A percentile compares a stretch with the other conserved stretches of the same genome.
Conservation (phyloP, 2,888 invertebrate genomes). For the Polietes domitor region DNA sequence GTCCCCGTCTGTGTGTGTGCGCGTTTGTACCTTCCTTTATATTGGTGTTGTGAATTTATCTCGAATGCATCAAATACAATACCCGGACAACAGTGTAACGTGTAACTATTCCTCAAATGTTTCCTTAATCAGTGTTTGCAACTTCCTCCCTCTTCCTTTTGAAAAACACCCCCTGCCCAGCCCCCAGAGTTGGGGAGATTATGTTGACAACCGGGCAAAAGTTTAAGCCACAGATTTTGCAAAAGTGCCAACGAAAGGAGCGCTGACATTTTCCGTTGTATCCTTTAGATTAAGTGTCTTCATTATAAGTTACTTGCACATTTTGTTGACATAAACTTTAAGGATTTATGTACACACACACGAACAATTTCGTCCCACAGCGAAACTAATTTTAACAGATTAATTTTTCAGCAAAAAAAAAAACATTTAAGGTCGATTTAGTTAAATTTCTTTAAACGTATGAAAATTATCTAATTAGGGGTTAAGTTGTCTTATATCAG, state of each 20-base stretch:
- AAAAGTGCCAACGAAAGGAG: background rate
- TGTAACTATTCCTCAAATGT: conserved; percentile 34
- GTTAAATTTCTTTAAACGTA: too few species aligned
- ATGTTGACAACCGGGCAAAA: conserved; percentile 1
- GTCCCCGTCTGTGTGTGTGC: background rate
- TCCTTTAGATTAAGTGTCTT: background rate
- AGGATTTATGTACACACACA: too few species aligned
- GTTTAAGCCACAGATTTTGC: background rate
- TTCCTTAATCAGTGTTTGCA: conserved; percentile 49
- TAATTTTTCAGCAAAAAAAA: too few species aligned
- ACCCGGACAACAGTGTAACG: conserved; percentile 19
- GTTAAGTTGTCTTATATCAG: too few species aligned
- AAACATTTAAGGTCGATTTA: too few species aligned
- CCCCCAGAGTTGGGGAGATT: background rate
- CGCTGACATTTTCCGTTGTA: background rate
- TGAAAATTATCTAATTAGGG: too few species aligned
- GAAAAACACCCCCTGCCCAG: background rate
- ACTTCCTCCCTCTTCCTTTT: conserved; percentile 5
- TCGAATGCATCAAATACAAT: background rate
- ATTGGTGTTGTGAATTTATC: background rate
- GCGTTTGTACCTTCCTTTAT: background rate
- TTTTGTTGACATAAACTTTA: background rate
- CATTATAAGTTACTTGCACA: background rate
- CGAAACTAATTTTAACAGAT: too few species aligned
- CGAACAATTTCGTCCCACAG: too few species aligned